Base-by-base conservation (phyloP, 2,888 invertebrate species). In the Erannis defoliaria region DNA sequence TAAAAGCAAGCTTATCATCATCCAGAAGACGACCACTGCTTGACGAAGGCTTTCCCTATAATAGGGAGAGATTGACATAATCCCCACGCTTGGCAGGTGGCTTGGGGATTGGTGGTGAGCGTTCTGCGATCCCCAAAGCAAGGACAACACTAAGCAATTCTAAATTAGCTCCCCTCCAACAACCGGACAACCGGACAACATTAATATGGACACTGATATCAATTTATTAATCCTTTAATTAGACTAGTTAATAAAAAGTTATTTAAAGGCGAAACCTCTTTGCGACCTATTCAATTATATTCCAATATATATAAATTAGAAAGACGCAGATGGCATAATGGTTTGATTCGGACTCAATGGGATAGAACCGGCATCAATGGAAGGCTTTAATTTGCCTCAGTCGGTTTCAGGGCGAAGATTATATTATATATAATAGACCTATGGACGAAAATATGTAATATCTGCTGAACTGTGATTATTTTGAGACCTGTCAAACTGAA, bases 261-360 rank as follows among this genome's bases (percentile, higher is more conserved):
- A 61, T 51, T 35, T 51, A 62, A 55, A 56, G 45, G 38, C 14
- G 38, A 43, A 35, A 43, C 18, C 29, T 48, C 56, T 58, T 57
- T 31, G 33, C 54, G 38, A 49, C 33, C 51, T 37, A 57, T 62
- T 61, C 64, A 63, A 68, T 70, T 62, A 65, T 59, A 45, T n/a
- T n/a, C 35, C 54, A 40, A 37, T 55, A 65, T 68, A n/a, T n/a
- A n/a, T n/a, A n/a, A n/a, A n/a, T n/a, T n/a, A n/a, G n/a, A 65
- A 70, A 70, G 64, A 66, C 68, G 68, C 61, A 64, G 68, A n/a
- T 48, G 38, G 60, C 64, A 62, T 62, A 63, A 63, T 58, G 55
- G 55, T 51, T 38, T 59, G 54, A 59, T 62, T 64, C 56, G 51
- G 46, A 51, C 64, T 48, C 66, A 68, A 68, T 63, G 66, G 62